Evolutionary conservation across 2,797 vertebrate species (phyloP).

Genomic region (Channallabes apus): DNA sequence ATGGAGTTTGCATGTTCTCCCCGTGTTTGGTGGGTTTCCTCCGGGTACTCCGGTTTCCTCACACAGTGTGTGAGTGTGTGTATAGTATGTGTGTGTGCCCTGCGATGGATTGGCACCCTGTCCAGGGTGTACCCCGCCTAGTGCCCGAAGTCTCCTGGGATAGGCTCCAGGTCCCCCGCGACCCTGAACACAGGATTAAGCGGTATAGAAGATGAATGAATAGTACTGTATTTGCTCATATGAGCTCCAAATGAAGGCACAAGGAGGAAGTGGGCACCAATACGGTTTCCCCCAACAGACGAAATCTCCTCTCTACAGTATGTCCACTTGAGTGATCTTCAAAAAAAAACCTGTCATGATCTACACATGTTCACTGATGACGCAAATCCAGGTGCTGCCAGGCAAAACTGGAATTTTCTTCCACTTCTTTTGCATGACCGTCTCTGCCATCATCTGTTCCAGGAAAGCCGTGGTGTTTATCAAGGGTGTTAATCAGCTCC

Average conservation of each 20-base stretch:
- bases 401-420: background rate
- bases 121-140: too few relatives aligned
- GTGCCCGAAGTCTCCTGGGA: too few relatives aligned
- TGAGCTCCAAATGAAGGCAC: too few relatives aligned
- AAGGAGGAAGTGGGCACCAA: background rate
- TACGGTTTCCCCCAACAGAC: background rate
- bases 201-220: too few relatives aligned
- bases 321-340: background rate
- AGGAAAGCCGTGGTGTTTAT: background rate
- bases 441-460: background rate
- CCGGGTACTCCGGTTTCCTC: too few relatives aligned
- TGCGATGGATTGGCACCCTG: too few relatives aligned
- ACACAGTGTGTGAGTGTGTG: too few relatives aligned
- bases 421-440: background rate
- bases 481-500: background rate
- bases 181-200: too few relatives aligned
- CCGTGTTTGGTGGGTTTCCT: too few relatives aligned
- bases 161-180: too few relatives aligned
- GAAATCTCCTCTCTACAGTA: background rate
- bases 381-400: background rate
- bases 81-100: too few relatives aligned
- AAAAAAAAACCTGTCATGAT: background rate
- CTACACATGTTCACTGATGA: background rate
- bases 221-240: background rate
- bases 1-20: too few relatives aligned